Evolutionary conservation across 2,888 invertebrate genomes (phyloP).

Genomic region (Isoperla grammatica): DNA sequence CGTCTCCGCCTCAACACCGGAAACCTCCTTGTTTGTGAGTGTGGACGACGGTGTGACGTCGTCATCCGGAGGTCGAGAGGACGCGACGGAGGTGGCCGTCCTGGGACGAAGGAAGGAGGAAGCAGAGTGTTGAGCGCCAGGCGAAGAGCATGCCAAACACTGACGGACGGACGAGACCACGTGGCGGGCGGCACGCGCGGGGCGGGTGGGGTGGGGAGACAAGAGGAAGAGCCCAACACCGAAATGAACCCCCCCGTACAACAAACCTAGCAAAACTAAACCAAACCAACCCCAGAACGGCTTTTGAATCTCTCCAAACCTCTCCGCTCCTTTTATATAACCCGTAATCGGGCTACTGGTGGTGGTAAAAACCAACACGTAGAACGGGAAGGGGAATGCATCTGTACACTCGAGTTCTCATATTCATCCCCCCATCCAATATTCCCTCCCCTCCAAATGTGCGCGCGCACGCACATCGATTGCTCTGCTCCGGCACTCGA

Average conservation of each 20-base stretch:
- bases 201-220: slow-evolving; percentile 8
- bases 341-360: slow-evolving; percentile 27
- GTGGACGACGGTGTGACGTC: slow-evolving; percentile 14
- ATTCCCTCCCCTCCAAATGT: slow-evolving; percentile 16
- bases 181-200: slow-evolving; percentile 1
- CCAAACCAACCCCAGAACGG: slow-evolving; percentile 30
- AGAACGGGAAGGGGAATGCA: slow-evolving; percentile 19
- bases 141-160: slow-evolving; percentile 24
- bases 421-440: slow-evolving; percentile 16
- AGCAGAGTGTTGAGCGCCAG: slow-evolving; percentile 15
- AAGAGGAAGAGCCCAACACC: slow-evolving; percentile 23
- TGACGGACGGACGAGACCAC: neutral
- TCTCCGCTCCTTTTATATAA: slow-evolving; percentile 30
- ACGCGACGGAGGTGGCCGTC: neutral
- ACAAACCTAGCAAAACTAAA: slow-evolving; percentile 31
- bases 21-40: neutral
- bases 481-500: slow-evolving; percentile 2
- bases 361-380: slow-evolving; percentile 22
- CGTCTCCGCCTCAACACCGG: slow-evolving; percentile 4
- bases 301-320: slow-evolving; percentile 26
- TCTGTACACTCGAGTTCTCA: slow-evolving; percentile 10
- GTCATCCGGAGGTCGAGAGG: slow-evolving; percentile 22
- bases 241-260: slow-evolving; percentile 27
- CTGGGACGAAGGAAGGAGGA: slow-evolving; percentile 13
- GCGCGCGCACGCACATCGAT: slow-evolving; percentile 23